phyloP scores from a whole-genome alignment of 2,113 vertebrate species.

The Axis porcinus region DNA sequence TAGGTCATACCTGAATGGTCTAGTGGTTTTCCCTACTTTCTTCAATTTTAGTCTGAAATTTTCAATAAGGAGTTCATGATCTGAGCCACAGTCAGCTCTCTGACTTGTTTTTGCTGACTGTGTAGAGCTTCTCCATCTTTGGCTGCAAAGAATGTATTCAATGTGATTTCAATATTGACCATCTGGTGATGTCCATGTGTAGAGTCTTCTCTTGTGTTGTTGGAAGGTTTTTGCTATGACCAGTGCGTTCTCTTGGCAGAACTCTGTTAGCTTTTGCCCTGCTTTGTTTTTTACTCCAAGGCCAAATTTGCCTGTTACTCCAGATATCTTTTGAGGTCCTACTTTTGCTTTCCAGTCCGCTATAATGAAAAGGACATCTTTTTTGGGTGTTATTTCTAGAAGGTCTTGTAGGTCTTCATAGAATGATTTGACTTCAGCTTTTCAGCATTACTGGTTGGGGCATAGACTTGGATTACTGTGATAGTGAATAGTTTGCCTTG shows the following conservation, averaged over 20 bases:
- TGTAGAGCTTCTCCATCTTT: not conserved
- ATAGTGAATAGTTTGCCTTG: not conserved
- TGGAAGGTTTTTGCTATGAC: not conserved
- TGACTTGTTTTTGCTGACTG: not conserved
- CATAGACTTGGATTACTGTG: not conserved
- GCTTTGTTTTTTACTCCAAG: not conserved
- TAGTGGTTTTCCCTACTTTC: not conserved
- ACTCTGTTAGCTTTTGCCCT: not conserved
- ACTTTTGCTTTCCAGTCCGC: not conserved
- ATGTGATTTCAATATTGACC: not conserved
- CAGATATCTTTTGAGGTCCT: not conserved
- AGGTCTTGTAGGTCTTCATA: not conserved
- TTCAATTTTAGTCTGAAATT: not conserved
- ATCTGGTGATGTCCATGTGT: not conserved
- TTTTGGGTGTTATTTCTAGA: not conserved
- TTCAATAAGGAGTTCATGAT: not conserved
- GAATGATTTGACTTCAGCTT: not conserved
- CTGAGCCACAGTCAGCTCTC: not conserved
- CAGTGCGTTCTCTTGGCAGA: not conserved
- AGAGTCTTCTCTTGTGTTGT: not conserved
- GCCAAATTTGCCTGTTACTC: not conserved
- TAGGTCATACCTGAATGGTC: not conserved
- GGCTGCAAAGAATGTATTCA: not conserved
- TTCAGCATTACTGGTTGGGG: not conserved
- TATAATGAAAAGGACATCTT: not conserved